Base-by-base conservation (phyloP, 2,888 invertebrate species). In the Euclidia mi region DNA sequence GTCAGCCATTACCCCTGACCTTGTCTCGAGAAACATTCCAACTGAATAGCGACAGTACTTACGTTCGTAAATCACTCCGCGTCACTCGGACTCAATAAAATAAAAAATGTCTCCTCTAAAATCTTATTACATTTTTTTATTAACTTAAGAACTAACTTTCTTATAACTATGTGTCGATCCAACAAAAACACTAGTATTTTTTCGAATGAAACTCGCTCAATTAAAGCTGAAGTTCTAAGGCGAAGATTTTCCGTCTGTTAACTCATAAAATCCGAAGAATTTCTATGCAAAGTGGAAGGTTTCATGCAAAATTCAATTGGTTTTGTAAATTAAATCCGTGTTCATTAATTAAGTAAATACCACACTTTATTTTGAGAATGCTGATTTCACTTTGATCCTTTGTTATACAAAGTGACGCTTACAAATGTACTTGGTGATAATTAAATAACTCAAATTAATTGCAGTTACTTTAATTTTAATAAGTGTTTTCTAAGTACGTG, bases 211-310 rank as follows among this genome's bases (percentile, higher is more conserved):
- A n/a, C n/a, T n/a, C n/a, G n/a, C n/a, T n/a, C n/a, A n/a, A n/a
- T n/a, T n/a, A n/a, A n/a, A n/a, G n/a, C n/a, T n/a, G n/a, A n/a
- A n/a, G n/a, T n/a, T n/a, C n/a, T n/a, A n/a, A n/a, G n/a, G n/a
- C n/a, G n/a, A n/a, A n/a, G n/a, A n/a, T n/a, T 3, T 29, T 28
- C 15, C n/a, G 14, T 42, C n/a, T 18, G 12, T 42, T 28, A 42
- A 42, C 28, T 42, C 15, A n/a, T 37, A 37, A 42, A 42, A 42
- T 42, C 41, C 10, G 28, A 3, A 15, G 41, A 29, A 28, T 42
- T 10, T 42, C 29, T 15, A 42, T 42, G 41, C 41, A 42, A 42
- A 42, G 41, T 42, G 28, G n/a, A n/a, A n/a, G n/a, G 41, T 42
- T 29, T 28, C 17, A 15, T 42, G 25, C 28, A 42, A 42, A 42